Evolutionary conservation across 2,797 vertebrate genomes (phyloP), one percentile per base, ranked within the genome.

Genomic region (Rhabdophis nuchalis): DNA sequence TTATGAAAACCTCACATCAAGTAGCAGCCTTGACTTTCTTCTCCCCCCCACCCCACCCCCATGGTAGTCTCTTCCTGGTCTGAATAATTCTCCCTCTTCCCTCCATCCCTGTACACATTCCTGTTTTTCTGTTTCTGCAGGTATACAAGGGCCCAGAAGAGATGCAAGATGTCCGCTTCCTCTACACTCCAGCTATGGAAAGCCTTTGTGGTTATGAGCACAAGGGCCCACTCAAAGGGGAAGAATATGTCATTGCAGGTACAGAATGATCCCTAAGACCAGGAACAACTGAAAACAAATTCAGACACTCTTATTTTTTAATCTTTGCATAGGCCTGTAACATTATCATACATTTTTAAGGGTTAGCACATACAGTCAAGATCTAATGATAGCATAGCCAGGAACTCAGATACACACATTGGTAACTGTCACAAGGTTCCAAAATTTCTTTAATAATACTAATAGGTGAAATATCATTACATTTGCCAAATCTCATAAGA

Each of bases 161-260:
- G 29, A 61, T 94, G 90, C 90, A 92, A 87, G 86, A 96, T 32
- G 77, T 96, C 53, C 95, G 56, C 89, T 96, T 95, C 20, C 36
- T 96, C 86, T 89, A 96, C 93, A 97, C 96, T 36, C 93, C 96
- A 0, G 85, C 93, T 57, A 88, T 92, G 90, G 97, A 96, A 89
- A 97, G 96, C 32, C 3, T 97, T 93, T 97, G 97, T 5, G 96
- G 97, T 14, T 97, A 97, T 54, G 41, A 58, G 3, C 96, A 96
- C 88, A 25, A 11, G 5, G 95, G 94, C 18, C 91, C 94, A 60
- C 90, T 95, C 94, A 93, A 92, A 90, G 96, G 94, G 11, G 90
- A 96, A 90, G 97, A 97, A 61, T 96, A 97, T 92, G 91, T 97
- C 88, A 72, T 97, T 11, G 56, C 96, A 13, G 96, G 97, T 96